Conservation (phyloP, 2,888 invertebrate genomes). For the Sympetrum striolatum region DNA sequence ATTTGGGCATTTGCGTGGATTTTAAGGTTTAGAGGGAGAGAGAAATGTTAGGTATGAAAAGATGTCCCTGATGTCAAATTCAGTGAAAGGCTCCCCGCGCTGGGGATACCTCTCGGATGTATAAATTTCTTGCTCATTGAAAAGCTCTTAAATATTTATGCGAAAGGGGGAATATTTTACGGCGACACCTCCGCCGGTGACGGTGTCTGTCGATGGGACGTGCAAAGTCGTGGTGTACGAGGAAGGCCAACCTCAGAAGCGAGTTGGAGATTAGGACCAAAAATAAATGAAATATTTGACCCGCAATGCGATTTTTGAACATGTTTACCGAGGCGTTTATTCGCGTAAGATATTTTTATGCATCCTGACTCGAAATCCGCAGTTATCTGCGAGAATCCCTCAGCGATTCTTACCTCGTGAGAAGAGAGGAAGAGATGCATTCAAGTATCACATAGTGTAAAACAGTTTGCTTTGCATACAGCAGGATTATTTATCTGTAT, state of each 20-base stretch:
- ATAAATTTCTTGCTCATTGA: background rate
- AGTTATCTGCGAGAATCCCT: too few relatives aligned
- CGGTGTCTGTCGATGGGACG: background rate
- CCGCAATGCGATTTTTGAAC: background rate
- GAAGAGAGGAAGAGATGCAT: too few relatives aligned
- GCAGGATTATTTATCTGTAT: too few relatives aligned
- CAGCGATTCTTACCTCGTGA: too few relatives aligned
- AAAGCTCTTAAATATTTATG: background rate
- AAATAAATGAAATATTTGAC: background rate
- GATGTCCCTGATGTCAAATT: background rate
- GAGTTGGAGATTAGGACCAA: background rate
- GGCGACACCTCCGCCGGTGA: background rate
- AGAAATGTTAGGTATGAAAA: background rate
- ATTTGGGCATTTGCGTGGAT: too few relatives aligned
- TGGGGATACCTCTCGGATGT: background rate
- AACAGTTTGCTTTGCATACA: too few relatives aligned
- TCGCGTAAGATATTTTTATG: background rate
- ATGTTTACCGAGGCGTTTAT: background rate
- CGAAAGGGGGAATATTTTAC: background rate
- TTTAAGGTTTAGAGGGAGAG: background rate
- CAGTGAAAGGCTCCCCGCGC: background rate
- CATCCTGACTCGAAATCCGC: too few relatives aligned
- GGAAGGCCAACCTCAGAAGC: background rate
- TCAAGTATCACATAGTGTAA: too few relatives aligned
- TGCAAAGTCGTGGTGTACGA: background rate